Evolutionary conservation across 2,113 vertebrate genomes (phyloP).

Genomic region (Gopherus flavomarginatus): DNA sequence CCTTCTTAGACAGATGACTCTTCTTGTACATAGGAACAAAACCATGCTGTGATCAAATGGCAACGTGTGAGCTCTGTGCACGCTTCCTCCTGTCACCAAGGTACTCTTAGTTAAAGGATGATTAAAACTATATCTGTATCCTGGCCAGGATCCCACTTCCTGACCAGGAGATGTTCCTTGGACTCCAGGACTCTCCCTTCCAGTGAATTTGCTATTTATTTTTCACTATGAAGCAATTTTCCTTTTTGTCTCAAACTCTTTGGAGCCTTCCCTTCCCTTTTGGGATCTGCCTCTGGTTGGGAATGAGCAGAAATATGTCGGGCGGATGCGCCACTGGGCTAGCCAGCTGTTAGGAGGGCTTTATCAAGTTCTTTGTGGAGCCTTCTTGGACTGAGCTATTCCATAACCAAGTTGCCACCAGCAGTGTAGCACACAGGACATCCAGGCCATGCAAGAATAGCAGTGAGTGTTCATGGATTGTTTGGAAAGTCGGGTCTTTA

Average conservation of each 20-base stretch:
- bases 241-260: fast-evolving
- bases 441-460: fast-evolving
- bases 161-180: fast-evolving
- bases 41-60: background rate
- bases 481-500: background rate
- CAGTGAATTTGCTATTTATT: slow-evolving; percentile 21
- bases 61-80: background rate
- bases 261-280: background rate
- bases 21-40: slow-evolving; percentile 25
- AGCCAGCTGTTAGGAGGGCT: background rate
- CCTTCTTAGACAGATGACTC: background rate
- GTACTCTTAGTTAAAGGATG: background rate
- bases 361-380: fast-evolving
- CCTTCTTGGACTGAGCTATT: background rate
- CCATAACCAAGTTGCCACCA: background rate
- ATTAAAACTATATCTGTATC: background rate
- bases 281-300: background rate
- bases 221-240: background rate
- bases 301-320: fast-evolving
- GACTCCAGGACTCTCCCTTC: slow-evolving; percentile 10
- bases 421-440: background rate
- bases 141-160: background rate
- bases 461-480: fast-evolving
- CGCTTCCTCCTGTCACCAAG: background rate
- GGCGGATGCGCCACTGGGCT: background rate